Evolutionary conservation across 2,113 vertebrate genomes (phyloP).

Genomic region (Neodon shergylaensis): DNA sequence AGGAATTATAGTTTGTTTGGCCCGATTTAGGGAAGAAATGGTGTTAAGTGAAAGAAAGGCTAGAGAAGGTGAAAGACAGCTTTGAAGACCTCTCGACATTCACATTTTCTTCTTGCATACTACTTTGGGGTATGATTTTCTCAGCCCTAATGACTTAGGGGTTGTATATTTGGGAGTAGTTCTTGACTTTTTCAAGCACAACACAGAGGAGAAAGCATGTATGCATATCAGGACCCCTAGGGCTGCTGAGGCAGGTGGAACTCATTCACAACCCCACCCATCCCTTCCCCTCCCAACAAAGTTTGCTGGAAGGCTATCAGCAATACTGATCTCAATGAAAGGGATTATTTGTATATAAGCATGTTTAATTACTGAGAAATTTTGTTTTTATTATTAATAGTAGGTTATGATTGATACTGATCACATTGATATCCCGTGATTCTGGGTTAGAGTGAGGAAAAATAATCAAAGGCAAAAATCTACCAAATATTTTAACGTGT

Average conservation of each 20-base stretch:
- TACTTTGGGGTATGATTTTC: neutral
- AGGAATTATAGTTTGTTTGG: neutral
- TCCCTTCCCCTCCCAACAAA: neutral
- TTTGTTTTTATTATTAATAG: neutral
- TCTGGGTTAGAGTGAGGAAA: neutral
- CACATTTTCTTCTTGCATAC: neutral
- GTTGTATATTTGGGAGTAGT: neutral
- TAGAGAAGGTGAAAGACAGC: neutral
- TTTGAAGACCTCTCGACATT: neutral
- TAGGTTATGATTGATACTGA: neutral
- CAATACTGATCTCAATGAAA: conserved; percentile 13
- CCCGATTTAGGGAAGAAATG: neutral
- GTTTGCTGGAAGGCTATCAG: neutral
- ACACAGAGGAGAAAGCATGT: neutral
- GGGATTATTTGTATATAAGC: conserved; percentile 4
- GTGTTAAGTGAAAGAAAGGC: neutral
- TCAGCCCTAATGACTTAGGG: neutral
- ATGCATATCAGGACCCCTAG: neutral
- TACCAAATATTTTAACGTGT: conserved; percentile 28
- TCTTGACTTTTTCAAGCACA: neutral
- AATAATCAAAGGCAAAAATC: conserved; percentile 20
- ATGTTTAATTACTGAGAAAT: conserved; percentile 28
- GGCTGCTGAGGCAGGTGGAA: neutral
- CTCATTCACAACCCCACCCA: neutral
- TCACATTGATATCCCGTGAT: neutral